Percentiles rank a stretch among this genome's conserved stretches.
Evolutionary conservation across 2,113 vertebrate species (phyloP).

Genomic region (Zonotrichia leucophrys): DNA sequence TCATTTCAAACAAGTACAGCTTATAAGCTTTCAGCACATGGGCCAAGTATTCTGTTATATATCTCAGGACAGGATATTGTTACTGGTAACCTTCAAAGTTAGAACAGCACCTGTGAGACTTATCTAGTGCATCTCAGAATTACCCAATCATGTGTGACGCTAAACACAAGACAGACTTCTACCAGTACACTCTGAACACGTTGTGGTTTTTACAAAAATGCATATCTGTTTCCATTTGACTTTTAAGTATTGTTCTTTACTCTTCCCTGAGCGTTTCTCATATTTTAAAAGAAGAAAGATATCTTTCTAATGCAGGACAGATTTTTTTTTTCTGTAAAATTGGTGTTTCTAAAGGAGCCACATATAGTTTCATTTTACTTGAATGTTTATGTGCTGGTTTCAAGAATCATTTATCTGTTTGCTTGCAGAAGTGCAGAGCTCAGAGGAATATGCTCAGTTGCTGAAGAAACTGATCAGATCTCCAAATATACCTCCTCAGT

Average conservation of each 20-base stretch:
- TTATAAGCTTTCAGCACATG: background rate
- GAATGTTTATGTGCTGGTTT: background rate
- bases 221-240: slow-evolving; percentile 67
- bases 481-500: slow-evolving; percentile 87
- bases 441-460: slow-evolving; percentile 87
- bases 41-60: slow-evolving; percentile 59
- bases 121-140: slow-evolving; percentile 71
- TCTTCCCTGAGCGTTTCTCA: background rate
- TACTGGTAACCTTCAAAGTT: slow-evolving; percentile 79
- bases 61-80: slow-evolving; percentile 86
- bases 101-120: slow-evolving; percentile 63
- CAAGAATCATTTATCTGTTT: background rate
- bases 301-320: background rate
- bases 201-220: slow-evolving; percentile 69
- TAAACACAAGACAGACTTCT: slow-evolving; percentile 61
- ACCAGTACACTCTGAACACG: slow-evolving; percentile 41
- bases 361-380: background rate
- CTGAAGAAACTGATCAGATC: slow-evolving; percentile 84
- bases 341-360: background rate
- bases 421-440: slow-evolving; percentile 83
- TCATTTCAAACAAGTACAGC: slow-evolving; percentile 30
- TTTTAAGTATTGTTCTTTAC: slow-evolving; percentile 41
- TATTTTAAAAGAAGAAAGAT: slow-evolving; percentile 18
- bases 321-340: background rate
- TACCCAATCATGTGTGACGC: slow-evolving; percentile 70